phyloP scores from a whole-genome alignment of 2,113 vertebrate species.

The Mustela nigripes region DNA sequence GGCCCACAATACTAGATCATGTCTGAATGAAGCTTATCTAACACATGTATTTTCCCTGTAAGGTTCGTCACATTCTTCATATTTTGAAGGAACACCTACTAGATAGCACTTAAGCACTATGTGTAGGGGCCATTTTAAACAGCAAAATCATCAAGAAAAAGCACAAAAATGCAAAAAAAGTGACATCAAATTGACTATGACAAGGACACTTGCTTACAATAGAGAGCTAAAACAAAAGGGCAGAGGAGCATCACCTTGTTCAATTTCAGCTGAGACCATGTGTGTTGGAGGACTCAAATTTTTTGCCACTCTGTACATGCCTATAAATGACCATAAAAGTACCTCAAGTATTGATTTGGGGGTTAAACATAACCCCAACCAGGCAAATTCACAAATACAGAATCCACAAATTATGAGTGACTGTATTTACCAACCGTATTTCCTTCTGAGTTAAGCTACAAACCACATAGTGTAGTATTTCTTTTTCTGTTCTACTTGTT shows the following conservation, averaged over 20 bases:
- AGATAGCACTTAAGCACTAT: background rate
- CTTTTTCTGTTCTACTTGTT: background rate
- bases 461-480: background rate
- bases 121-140: conserved; percentile 16
- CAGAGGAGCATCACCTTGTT: background rate
- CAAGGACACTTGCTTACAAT: background rate
- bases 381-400: conserved; percentile 45
- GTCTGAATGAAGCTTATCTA: background rate
- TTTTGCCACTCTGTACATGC: background rate
- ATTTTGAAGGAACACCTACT: conserved; percentile 3
- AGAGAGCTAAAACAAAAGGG: background rate
- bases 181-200: background rate
- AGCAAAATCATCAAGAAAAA: conserved; percentile 46
- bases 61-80: background rate
- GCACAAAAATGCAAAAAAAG: background rate
- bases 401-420: background rate
- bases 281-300: background rate
- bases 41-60: background rate
- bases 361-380: conserved; percentile 6
- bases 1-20: background rate
- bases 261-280: background rate
- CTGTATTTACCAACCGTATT: background rate
- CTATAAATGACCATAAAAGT: background rate
- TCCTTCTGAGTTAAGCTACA: conserved; percentile 57
- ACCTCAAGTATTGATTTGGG: background rate